Base-by-base conservation (phyloP, 1,140 invertebrate genomes). In the Zaprionus tsacasi region DNA sequence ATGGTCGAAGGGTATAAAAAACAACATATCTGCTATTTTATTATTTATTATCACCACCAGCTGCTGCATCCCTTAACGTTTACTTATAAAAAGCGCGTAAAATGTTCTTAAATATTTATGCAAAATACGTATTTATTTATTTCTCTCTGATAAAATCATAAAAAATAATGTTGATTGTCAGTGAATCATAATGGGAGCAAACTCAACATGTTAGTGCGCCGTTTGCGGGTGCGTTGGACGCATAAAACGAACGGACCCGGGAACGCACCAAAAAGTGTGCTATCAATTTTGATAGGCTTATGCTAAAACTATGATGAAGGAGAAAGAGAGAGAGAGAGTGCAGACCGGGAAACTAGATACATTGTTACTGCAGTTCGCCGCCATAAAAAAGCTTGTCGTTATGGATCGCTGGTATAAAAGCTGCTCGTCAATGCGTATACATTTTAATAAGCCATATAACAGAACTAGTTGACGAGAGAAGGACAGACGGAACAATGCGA, bases 271-370 rank as follows among this genome's bases (percentile, higher is more conserved):
- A 56, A 82, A 76, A 71, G 66, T 48, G 55, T 55, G 74, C 70
- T 50, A 82, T 82, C 76, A 82, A 83, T 45, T 75, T 87, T 83
- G 69, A 87, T 87, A 86, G 79, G 70, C 80, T 74, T 88, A 79
- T 79, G 79, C 61, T 70, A 52, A 82, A 64, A 68, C 66, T 60
- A 74, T 38, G 27, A 38, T 7, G 45, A 15, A 21, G 6, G 27
- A 30, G 27, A 30, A 3, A 5, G 27, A 30, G 3, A 30, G 27
- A 30, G 27, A 4, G 6, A 36, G 17, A 25, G 33, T 45, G 15
- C 15, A 50, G 21, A 38, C 40, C 15, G 40, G 40, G 6, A 38
- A 58, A 73, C 57, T 70, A 60, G 54, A 79, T 52, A 82, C 58
- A 72, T 59, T 8, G 33, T 8, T 35, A 35, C 38, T 13, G 6